phyloP scores from a whole-genome alignment of 2,113 vertebrate genomes.

The Lucifuga dentata region DNA sequence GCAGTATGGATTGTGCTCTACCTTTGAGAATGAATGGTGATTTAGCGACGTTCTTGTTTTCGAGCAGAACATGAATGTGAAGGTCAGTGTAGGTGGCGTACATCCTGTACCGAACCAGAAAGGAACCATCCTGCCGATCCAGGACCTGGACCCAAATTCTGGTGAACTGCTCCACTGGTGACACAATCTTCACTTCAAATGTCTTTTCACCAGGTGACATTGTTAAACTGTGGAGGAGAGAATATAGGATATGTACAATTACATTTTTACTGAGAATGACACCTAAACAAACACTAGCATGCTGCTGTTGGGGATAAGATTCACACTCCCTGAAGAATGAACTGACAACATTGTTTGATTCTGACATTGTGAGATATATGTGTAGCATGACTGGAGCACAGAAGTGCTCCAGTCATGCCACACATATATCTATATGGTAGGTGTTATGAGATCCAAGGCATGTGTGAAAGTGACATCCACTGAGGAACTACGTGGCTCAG shows the following conservation, averaged over 20 bases:
- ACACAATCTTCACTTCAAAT: slow-evolving; percentile 91
- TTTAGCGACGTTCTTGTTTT: slow-evolving; percentile 85
- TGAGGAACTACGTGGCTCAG: background rate
- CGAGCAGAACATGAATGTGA: slow-evolving; percentile 86
- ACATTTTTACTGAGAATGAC: background rate
- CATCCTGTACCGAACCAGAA: slow-evolving; percentile 96
- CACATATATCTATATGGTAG: too few species aligned
- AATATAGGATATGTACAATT: background rate
- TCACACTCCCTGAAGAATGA: too few species aligned
- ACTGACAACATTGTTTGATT: too few species aligned
- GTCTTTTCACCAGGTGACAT: slow-evolving; percentile 90
- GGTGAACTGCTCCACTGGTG: slow-evolving; percentile 89
- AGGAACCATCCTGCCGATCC: slow-evolving; percentile 95
- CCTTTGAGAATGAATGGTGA: slow-evolving; percentile 95
- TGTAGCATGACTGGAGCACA: slow-evolving; percentile 17
- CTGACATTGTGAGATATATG: background rate
- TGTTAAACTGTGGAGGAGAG: slow-evolving; percentile 84
- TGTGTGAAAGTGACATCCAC: slow-evolving; percentile 41
- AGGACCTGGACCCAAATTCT: slow-evolving; percentile 94
- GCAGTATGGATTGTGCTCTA: slow-evolving; percentile 54
- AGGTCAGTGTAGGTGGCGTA: slow-evolving; percentile 93
- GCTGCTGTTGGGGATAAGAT: background rate
- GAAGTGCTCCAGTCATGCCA: too few species aligned
- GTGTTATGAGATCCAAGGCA: slow-evolving; percentile 2
- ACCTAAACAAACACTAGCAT: background rate